Conservation (phyloP, 2,888 invertebrate species). For the Stenodema calcarata region DNA sequence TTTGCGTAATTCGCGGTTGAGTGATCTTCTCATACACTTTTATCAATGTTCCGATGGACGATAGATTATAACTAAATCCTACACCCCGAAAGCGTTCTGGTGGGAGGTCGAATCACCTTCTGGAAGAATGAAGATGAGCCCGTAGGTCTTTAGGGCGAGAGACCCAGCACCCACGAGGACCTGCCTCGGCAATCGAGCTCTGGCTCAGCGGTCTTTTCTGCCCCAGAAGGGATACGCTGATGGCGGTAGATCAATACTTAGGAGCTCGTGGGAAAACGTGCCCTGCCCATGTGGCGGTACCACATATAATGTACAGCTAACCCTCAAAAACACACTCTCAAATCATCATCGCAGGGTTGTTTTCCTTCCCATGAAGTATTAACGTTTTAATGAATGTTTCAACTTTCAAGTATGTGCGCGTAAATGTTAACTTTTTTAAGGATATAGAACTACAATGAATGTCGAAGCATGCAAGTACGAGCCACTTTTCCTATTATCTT, state of each 20-base stretch:
- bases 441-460: too few species aligned
- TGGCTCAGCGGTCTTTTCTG: background rate
- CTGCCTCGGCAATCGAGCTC: background rate
- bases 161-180: background rate
- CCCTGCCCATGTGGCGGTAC: background rate
- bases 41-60: background rate
- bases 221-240: background rate
- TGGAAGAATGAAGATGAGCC: background rate
- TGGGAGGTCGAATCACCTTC: background rate
- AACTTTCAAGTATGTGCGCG: too few species aligned
- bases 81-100: background rate
- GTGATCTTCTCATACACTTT: background rate
- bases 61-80: background rate
- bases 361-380: too few species aligned
- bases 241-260: conserved; percentile 11
- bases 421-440: too few species aligned
- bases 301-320: background rate
- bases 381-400: too few species aligned
- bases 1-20: too few species aligned
- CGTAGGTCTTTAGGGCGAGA: background rate
- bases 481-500: too few species aligned
- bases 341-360: too few species aligned
- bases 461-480: too few species aligned
- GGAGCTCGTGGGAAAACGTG: conserved; percentile 4
- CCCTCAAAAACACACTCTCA: too few species aligned